Percentiles rank a stretch among this genome's conserved stretches.
phyloP scores from a whole-genome alignment of 1,140 invertebrate genomes.

The Calephelis virginiensis region DNA sequence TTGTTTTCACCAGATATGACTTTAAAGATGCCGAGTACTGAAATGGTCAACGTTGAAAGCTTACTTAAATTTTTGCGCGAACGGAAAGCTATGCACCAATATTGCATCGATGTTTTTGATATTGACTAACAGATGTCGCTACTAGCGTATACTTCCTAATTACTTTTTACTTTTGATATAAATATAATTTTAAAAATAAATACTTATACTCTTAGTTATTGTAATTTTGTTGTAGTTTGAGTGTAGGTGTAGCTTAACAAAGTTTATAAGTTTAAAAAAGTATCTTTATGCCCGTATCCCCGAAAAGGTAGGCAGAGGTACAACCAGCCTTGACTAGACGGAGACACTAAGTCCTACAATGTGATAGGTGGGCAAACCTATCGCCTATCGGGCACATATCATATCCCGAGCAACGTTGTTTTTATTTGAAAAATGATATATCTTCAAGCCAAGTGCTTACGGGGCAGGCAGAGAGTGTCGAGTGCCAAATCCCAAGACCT shows the following conservation, averaged over 20 bases:
- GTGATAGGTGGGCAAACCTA: no score
- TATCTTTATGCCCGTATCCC: no score
- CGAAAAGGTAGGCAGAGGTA: no score
- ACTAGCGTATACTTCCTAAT: background rate
- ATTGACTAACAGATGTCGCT: slow-evolving; percentile 36
- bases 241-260: background rate
- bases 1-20: slow-evolving; percentile 40
- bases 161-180: background rate
- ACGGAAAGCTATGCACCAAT: slow-evolving; percentile 34
- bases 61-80: slow-evolving; percentile 45
- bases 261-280: background rate
- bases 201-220: background rate
- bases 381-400: no score
- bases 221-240: background rate
- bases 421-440: background rate
- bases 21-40: slow-evolving; percentile 39
- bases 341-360: no score
- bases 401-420: no score
- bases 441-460: no score
- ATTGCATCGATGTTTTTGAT: slow-evolving; percentile 35
- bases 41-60: slow-evolving; percentile 52
- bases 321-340: no score
- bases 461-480: no score
- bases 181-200: background rate
- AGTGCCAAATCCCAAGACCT: no score